These are phyloP conservation scores for Sylvilagus floridanus DNA, from an alignment of 2,797 vertebrate species.

Conservation along the genomic window DNA sequence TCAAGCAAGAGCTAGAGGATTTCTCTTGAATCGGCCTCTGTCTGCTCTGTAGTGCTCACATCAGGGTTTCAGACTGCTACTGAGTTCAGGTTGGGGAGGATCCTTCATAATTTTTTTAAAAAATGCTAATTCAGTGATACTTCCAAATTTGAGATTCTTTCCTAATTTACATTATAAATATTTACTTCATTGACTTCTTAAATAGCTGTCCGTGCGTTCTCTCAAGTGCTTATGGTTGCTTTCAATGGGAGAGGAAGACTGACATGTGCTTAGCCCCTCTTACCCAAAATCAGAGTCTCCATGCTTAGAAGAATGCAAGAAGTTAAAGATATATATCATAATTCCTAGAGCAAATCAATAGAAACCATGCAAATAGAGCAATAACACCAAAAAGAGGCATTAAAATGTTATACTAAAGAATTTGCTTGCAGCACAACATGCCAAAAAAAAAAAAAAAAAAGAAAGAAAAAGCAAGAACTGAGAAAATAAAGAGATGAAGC, in stretches of 20 bases:
- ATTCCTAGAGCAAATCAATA: not conserved
- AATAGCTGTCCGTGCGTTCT: not conserved
- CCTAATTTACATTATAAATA: not conserved
- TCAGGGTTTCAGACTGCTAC: not conserved
- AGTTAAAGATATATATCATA: not conserved
- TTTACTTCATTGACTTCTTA: conserved; percentile 1
- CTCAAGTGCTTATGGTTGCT: not conserved
- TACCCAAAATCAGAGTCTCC: not conserved
- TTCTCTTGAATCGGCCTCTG: not conserved
- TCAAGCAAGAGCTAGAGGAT: not conserved
- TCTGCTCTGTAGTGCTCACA: not conserved
- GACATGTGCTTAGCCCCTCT: not conserved
- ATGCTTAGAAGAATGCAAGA: not conserved
- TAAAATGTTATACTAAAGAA: conserved; percentile 1
- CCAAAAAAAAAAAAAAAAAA: not conserved
- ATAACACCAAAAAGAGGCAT: not conserved
- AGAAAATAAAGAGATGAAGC: not conserved
- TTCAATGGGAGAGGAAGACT: not conserved
- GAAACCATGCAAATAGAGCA: not conserved
- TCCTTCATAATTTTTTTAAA: not conserved
- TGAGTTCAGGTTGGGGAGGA: not conserved
- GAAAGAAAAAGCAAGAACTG: not conserved
- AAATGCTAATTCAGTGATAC: not conserved
- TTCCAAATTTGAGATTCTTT: conserved; percentile 1
- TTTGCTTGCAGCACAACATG: not conserved